These are phyloP conservation scores for Drosophila ogumai DNA, from an alignment of 1,140 invertebrate species.

Conservation along the genomic window DNA sequence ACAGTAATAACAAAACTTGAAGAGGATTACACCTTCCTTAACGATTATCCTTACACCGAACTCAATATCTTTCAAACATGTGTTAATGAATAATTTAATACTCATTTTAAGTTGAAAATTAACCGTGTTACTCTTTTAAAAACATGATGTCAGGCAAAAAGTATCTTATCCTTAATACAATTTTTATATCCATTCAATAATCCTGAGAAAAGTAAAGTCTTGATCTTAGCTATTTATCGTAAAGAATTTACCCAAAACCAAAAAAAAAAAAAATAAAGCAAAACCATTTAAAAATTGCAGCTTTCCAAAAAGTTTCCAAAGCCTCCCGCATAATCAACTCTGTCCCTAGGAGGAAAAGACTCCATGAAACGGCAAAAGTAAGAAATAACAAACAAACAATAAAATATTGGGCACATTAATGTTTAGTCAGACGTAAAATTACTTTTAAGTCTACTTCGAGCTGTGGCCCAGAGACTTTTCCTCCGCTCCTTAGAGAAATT, in stretches of 20 bases:
- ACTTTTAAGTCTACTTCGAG: slow-evolving; percentile 83
- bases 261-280: slow-evolving; percentile 5
- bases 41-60: background rate
- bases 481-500: slow-evolving; percentile 16
- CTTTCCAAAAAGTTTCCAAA: slow-evolving; percentile 45
- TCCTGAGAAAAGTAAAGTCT: slow-evolving; percentile 7
- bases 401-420: slow-evolving; percentile 85
- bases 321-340: slow-evolving; percentile 73
- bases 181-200: background rate
- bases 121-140: background rate
- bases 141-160: background rate
- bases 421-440: slow-evolving; percentile 85
- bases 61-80: background rate
- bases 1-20: background rate
- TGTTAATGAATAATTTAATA: background rate
- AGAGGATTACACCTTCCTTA: background rate
- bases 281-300: slow-evolving; percentile 48
- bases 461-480: slow-evolving; percentile 14
- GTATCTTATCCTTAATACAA: background rate
- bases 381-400: slow-evolving; percentile 81
- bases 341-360: slow-evolving; percentile 26
- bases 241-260: slow-evolving; percentile 1
- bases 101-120: too few species aligned
- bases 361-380: slow-evolving; percentile 65
- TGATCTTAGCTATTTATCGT: slow-evolving; percentile 40